Percentiles rank a stretch among this genome's conserved stretches.
Conservation (phyloP, 1,140 invertebrate genomes). For the Drosophila repletoides region DNA sequence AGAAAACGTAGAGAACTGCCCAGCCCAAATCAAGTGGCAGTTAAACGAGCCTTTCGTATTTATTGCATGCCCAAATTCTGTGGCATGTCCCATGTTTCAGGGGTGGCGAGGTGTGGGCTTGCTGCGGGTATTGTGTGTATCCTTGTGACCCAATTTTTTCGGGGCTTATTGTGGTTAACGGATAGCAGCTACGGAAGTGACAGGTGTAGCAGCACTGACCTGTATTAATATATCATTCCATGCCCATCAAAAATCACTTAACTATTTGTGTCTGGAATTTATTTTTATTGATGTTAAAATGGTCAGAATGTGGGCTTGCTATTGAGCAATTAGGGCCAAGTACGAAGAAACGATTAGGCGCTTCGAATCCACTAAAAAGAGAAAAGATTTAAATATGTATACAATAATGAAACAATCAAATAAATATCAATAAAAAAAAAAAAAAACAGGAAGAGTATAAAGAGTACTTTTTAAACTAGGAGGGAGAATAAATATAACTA, state of each 20-base stretch:
- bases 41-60: slow-evolving; percentile 14
- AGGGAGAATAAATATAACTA: too few species aligned
- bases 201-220: slow-evolving; percentile 63
- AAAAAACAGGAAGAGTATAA: too few species aligned
- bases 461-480: too few species aligned
- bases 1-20: slow-evolving; percentile 36
- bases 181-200: slow-evolving; percentile 9
- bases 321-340: too few species aligned
- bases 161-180: background rate
- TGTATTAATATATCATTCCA: slow-evolving; percentile 46
- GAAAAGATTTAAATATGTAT: too few species aligned
- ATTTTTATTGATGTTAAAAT: background rate
- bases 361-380: too few species aligned
- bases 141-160: slow-evolving; percentile 32
- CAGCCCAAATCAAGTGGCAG: slow-evolving; percentile 38
- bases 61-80: slow-evolving; percentile 32
- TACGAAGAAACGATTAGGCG: too few species aligned
- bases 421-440: too few species aligned
- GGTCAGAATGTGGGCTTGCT: too few species aligned
- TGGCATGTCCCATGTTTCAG: slow-evolving; percentile 13
- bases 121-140: background rate
- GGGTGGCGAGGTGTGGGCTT: background rate
- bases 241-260: slow-evolving; percentile 37
- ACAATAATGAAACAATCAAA: too few species aligned
- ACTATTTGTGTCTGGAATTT: slow-evolving; percentile 8